Base-by-base conservation (phyloP, 1,140 invertebrate genomes). In the Drosophila santomea region DNA sequence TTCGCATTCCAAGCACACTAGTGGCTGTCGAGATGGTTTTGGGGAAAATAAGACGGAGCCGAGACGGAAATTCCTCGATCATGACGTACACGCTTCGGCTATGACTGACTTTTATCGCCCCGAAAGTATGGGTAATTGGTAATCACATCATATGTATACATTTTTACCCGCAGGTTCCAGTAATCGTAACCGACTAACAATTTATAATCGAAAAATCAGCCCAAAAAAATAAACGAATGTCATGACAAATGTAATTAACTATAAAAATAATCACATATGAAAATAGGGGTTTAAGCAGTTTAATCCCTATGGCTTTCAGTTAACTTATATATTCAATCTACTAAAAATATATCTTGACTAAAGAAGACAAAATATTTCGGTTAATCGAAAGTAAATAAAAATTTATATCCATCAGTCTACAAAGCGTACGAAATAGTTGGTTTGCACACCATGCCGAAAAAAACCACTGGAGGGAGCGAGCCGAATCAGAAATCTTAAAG, bases 1-100 rank as follows among this genome's bases (percentile, higher is more conserved):
- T 75, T 48, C 72, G 75, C 72, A 76, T 74, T 75, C 62, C 60
- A 36, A 48, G 32, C 57, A 38, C 36, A 45, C 28, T n/a, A 6
- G 5, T 6, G 23, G n/a, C 12, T 39, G 38, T 14, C 38, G 25
- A 12, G 6, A 14, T 12, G 48, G 51, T 5, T 32, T 35, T 15
- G 45, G 45, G 28, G 32, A 32, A 32, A 32, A 8, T 7, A 10
- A 73, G 68, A 39, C 56, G 52, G 39, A 62, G 43, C 38, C 39
- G 58, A 47, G 39, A 41, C 41, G 72, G 60, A 75, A 75, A 75
- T 75, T 75, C 72, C 63, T 48, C 36, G 64, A 71, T 71, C 69
- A 73, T 60, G 67, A 73, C 69, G 68, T 59, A 67, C 52, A 44
- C 28, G 28, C 45, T 44, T n/a, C 8, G 57, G 45, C 57, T 50